These are phyloP conservation scores for Austrofundulus limnaeus DNA, from an alignment of 2,113 vertebrate species.

Conservation along the genomic window DNA sequence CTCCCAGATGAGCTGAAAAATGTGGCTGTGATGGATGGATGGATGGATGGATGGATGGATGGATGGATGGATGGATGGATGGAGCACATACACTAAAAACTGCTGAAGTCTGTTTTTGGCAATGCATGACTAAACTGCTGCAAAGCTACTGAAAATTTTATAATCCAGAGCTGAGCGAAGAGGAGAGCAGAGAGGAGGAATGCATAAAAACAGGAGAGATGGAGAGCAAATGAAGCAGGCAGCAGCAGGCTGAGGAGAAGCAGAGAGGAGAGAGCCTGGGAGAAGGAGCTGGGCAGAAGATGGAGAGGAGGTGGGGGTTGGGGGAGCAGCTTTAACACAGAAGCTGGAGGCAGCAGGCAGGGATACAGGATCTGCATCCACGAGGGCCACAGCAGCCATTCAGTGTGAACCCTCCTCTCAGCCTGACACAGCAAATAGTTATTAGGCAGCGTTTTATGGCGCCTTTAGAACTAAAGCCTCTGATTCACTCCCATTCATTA, in stretches of 20 bases:
- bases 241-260: constrained; percentile 60
- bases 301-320: constrained; percentile 20
- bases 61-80: neutral
- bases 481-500: constrained; percentile 6
- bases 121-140: constrained; percentile 72
- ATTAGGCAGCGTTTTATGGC: constrained; percentile 34
- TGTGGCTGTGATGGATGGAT: too few relatives aligned
- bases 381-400: constrained; percentile 37
- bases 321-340: constrained; percentile 17
- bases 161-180: constrained; percentile 63
- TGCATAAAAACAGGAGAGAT: constrained; percentile 35
- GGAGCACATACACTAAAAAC: constrained; percentile 7
- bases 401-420: constrained; percentile 35
- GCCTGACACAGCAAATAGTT: constrained; percentile 19
- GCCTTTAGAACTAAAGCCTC: constrained; percentile 11
- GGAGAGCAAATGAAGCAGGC: constrained; percentile 39
- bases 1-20: too few relatives aligned
- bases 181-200: constrained; percentile 26
- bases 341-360: constrained; percentile 44
- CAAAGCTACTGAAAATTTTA: constrained; percentile 81
- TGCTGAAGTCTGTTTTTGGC: constrained; percentile 37
- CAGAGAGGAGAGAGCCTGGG: constrained; percentile 43
- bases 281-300: constrained; percentile 29
- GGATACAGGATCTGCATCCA: constrained; percentile 57
- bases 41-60: neutral